Base-by-base conservation (phyloP, 1,140 invertebrate genomes). In the Zaprionus kolodkinae region DNA sequence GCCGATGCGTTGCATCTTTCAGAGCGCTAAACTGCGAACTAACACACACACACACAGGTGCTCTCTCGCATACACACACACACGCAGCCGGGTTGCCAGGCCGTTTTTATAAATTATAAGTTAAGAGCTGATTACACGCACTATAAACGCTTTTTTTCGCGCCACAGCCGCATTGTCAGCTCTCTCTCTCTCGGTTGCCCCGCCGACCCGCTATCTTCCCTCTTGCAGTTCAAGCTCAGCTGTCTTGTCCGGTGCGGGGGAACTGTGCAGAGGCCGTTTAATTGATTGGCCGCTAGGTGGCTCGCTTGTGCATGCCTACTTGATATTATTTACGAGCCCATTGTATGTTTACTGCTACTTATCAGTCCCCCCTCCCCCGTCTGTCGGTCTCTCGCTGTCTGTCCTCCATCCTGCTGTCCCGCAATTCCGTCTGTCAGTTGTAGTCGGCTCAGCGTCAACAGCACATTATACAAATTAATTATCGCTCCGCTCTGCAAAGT, bases 121-220 rank as follows among this genome's bases (percentile, higher is more conserved):
- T 89, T 89, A 89, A 85, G 81, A 88, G 85, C 85, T 88, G 85
- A 88, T 88, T 88, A 88, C 85, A 89, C 85, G 85, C 85, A 88
- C 85, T 73, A 81, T 88, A 88, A 88, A 89, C 85, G 85, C 70
- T 88, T 61, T 79, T 79, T 76, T 81, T 80, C 76, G 77, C 83
- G 68, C 79, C 52, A 64, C 36, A 25, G 33, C 40, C 35, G 27
- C 33, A 12, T 43, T n/a, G n/a, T 12, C 11, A 21, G 11, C 57
- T 43, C 21, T 25, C 7, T 15, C 36, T 25, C 9, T 36, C 54
- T 33, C 43, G 36, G 6, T 13, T 9, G 0, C 13, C 50, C 17
- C 45, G 27, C 17, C 45, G 27, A 30, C 27, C 27, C 27, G 27
- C 27, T 30, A n/a, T 6, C 27, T 30, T 12, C 15, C 0, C 33